Evolutionary conservation across 2,888 invertebrate genomes (phyloP).

Genomic region (Acleris holmiana): DNA sequence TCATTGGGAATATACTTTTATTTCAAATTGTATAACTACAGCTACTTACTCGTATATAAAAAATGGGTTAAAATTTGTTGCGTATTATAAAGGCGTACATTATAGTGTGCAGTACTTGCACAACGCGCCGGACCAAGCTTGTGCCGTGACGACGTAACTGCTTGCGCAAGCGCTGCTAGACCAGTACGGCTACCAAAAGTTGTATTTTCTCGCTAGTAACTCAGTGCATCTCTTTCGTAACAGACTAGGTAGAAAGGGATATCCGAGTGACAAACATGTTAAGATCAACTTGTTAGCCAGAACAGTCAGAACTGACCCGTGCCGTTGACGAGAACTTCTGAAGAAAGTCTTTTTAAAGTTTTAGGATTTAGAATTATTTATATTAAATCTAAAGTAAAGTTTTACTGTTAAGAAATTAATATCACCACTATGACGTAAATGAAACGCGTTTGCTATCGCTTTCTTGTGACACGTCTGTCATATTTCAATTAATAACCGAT

Average conservation of each 20-base stretch:
- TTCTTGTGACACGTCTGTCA: constrained; percentile 34
- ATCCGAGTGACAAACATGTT: too few species aligned
- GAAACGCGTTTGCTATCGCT: constrained; percentile 25
- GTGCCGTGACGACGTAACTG: constrained; percentile 24
- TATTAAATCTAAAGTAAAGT: not conserved
- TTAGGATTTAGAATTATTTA: not conserved
- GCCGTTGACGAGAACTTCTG: not conserved
- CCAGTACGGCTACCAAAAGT: not conserved
- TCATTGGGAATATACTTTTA: too few species aligned
- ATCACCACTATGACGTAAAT: constrained; percentile 27
- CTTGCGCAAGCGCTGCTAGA: constrained; percentile 31
- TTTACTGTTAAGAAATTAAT: not conserved
- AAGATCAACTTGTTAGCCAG: not conserved
- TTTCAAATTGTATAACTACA: too few species aligned
- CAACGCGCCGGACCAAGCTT: constrained; percentile 33
- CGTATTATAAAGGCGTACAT: constrained; percentile 20
- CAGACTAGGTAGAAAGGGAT: not conserved
- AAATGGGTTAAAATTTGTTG: constrained; percentile 19
- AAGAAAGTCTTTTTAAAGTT: too few species aligned
- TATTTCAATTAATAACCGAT: constrained; percentile 30
- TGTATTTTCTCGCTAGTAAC: not conserved
- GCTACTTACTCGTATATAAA: not conserved
- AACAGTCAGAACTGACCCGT: not conserved
- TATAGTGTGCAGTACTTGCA: constrained; percentile 29
- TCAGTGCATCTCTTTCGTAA: not conserved